Evolutionary conservation across 2,797 vertebrate species (phyloP).

Genomic region (Remorina albescens): DNA sequence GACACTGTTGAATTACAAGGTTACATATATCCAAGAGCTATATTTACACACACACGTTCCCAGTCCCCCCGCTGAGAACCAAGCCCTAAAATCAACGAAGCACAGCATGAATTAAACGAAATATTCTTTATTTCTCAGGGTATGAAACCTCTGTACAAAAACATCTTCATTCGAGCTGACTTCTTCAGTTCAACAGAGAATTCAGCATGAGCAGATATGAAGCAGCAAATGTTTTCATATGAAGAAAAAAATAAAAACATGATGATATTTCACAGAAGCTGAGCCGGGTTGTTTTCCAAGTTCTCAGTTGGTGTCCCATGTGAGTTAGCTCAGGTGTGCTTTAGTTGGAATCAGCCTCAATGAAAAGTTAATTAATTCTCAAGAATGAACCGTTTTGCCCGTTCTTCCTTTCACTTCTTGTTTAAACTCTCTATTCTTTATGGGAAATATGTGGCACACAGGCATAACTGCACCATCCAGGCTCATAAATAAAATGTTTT

Average conservation of each 20-base stretch:
- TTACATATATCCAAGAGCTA: constrained; percentile 13
- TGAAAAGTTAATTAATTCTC: constrained; percentile 37
- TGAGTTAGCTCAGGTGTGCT: constrained; percentile 59
- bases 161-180: constrained; percentile 48
- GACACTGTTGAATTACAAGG: neutral
- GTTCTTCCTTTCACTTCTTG: constrained; percentile 19
- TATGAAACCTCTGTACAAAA: constrained; percentile 75
- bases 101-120: constrained; percentile 58
- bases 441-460: neutral
- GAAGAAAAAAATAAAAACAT: constrained; percentile 50
- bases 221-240: constrained; percentile 45
- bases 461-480: neutral
- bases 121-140: constrained; percentile 80
- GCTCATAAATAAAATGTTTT: neutral
- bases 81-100: constrained; percentile 44
- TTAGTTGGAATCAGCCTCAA: constrained; percentile 27
- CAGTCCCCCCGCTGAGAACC: constrained; percentile 16
- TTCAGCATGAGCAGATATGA: constrained; percentile 29
- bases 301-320: constrained; percentile 47
- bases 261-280: constrained; percentile 7
- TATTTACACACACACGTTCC: constrained; percentile 30
- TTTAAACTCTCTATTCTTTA: constrained; percentile 26
- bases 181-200: constrained; percentile 26
- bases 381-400: constrained; percentile 27
- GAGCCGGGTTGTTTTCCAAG: constrained; percentile 20